Percentiles rank a stretch among this genome's conserved stretches.
Evolutionary conservation across 2,797 vertebrate genomes (phyloP).

Genomic region (Rhynchotus rufescens): DNA sequence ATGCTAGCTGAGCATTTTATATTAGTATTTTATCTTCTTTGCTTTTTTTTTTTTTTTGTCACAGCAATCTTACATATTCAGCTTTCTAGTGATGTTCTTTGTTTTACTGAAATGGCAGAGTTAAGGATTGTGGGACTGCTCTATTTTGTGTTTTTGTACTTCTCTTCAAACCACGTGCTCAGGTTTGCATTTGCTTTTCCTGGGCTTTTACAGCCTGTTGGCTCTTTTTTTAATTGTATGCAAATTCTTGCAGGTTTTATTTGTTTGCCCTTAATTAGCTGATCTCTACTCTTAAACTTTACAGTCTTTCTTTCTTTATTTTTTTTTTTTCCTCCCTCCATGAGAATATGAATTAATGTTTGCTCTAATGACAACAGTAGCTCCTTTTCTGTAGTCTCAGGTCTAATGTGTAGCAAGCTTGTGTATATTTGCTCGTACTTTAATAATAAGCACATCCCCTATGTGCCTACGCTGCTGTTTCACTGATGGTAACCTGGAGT

Average conservation of each 20-base stretch:
- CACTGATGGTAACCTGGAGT: slow-evolving; percentile 2
- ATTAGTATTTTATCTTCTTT: background rate
- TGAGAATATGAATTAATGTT: background rate
- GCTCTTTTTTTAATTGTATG: background rate
- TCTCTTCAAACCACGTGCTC: background rate
- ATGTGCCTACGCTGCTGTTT: slow-evolving; percentile 6
- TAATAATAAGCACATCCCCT: slow-evolving; percentile 42
- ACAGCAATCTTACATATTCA: background rate
- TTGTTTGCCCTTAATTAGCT: background rate
- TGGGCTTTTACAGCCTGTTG: background rate
- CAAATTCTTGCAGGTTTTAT: background rate
- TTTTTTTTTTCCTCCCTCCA: no score
- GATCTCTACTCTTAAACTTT: background rate
- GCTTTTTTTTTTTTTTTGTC: background rate
- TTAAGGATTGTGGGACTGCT: background rate
- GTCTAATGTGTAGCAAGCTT: slow-evolving; percentile 33
- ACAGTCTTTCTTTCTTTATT: background rate
- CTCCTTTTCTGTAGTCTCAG: background rate
- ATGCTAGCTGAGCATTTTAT: background rate
- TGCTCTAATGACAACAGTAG: background rate
- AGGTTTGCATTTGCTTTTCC: background rate
- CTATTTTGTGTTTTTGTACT: background rate
- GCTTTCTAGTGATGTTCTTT: background rate
- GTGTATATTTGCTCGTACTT: slow-evolving; percentile 29
- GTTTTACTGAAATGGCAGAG: background rate